Conservation (phyloP, 2,888 invertebrate genomes). For the Theretra japonica region DNA sequence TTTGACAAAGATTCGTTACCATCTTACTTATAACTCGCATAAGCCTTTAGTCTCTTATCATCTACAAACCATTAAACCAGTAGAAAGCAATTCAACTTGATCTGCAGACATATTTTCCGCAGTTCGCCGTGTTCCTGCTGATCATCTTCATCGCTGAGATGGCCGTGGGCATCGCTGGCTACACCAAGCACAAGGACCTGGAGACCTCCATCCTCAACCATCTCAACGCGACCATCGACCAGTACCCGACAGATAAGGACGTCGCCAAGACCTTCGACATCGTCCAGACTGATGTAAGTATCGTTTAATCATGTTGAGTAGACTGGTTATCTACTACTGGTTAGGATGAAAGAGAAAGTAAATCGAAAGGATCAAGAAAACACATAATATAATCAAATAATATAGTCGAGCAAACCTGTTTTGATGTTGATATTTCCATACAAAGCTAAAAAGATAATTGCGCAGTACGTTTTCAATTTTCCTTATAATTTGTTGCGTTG, state of each 20-base stretch:
- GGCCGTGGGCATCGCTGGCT: slow-evolving; percentile 93
- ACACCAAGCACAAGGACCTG: slow-evolving; percentile 89
- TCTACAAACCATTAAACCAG: not conserved
- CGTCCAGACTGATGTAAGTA: slow-evolving; percentile 93
- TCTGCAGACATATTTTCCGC: slow-evolving; percentile 35
- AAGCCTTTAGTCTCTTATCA: too few species aligned
- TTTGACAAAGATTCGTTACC: too few species aligned
- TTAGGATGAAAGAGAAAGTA: too few species aligned
- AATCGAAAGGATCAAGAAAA: too few species aligned
- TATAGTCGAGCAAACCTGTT: too few species aligned
- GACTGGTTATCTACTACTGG: too few species aligned
- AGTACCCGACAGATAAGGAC: slow-evolving; percentile 86
- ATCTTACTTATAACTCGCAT: not conserved
- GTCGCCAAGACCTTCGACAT: slow-evolving; percentile 92
- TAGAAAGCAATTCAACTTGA: not conserved
- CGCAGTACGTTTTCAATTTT: too few species aligned
- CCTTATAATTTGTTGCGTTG: too few species aligned
- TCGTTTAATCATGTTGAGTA: not conserved
- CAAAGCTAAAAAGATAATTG: too few species aligned
- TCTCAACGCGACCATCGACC: slow-evolving; percentile 89
- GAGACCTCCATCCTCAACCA: slow-evolving; percentile 87
- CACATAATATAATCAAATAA: too few species aligned
- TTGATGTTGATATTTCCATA: too few species aligned
- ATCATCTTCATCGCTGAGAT: slow-evolving; percentile 93
- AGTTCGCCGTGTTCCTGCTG: slow-evolving; percentile 91